A percentile compares a stretch with the other conserved stretches of the same genome.
phyloP scores from a whole-genome alignment of 1,140 invertebrate species.

The Vollenhovia emeryi region DNA sequence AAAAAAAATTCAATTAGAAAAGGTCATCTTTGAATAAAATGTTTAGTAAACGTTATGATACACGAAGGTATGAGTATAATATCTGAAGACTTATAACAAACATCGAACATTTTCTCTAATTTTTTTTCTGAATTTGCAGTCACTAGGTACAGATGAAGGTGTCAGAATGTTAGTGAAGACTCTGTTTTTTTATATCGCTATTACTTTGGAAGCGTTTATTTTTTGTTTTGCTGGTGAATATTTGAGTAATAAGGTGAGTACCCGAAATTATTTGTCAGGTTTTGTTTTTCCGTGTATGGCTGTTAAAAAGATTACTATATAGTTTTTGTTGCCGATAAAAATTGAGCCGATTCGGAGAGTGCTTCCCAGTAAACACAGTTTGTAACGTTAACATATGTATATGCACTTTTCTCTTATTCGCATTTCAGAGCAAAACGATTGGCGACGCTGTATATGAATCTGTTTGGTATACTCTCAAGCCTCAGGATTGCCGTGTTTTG shows the following conservation, averaged over 20 bases:
- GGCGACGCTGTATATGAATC: conserved; percentile 43
- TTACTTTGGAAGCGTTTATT: conserved; percentile 58
- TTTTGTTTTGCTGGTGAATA: conserved; percentile 66
- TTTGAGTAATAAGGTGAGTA: conserved; percentile 59
- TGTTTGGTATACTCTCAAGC: conserved; percentile 57
- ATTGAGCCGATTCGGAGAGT: not conserved
- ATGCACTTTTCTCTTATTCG: not conserved
- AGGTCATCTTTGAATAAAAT: no score
- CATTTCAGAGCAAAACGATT: conserved; percentile 53
- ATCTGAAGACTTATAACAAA: no score
- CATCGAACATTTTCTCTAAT: not conserved
- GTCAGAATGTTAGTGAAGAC: conserved; percentile 15
- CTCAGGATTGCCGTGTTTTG: conserved; percentile 39
- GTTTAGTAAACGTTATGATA: no score
- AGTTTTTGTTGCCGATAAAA: not conserved
- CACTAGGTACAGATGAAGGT: conserved; percentile 9
- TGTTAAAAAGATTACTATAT: not conserved
- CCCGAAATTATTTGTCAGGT: not conserved
- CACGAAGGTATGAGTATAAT: no score
- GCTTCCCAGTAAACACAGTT: no score
- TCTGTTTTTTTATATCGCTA: conserved; percentile 53
- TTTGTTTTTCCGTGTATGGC: not conserved
- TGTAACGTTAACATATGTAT: not conserved
- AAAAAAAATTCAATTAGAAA: no score
- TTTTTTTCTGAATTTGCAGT: conserved; percentile 7